A percentile compares a stretch with the other conserved stretches of the same genome.
Conservation (phyloP, 2,888 invertebrate genomes). For the Lasioglossum marginatum region DNA sequence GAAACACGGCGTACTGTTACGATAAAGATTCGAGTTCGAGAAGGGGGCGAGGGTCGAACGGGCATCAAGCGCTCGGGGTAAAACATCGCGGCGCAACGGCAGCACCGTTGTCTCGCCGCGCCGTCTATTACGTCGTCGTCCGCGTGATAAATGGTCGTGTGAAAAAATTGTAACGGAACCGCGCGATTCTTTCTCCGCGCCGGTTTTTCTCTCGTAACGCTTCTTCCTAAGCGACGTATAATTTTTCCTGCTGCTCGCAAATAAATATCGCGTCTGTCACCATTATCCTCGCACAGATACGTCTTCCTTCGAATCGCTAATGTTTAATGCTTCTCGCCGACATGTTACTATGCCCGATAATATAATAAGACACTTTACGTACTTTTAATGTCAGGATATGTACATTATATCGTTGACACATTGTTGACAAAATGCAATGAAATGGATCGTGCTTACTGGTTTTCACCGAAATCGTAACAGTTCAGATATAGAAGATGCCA, state of each 20-base stretch:
- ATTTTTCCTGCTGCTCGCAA: conserved; percentile 46
- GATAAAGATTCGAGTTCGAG: conserved; percentile 49
- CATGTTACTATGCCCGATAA: background rate
- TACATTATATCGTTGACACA: background rate
- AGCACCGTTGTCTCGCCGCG: conserved; percentile 24
- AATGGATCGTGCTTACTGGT: background rate
- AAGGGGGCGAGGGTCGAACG: conserved; percentile 38
- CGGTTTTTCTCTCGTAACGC: conserved; percentile 52
- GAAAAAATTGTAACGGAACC: conserved; percentile 61
- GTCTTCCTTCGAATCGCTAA: conserved; percentile 6
- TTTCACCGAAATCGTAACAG: background rate
- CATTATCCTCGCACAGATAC: conserved; percentile 23
- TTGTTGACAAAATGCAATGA: background rate
- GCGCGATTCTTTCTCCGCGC: conserved; percentile 60
- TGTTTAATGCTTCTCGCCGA: background rate
- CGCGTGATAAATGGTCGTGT: conserved; percentile 65
- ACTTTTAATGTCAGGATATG: background rate
- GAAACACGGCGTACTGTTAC: conserved; percentile 28
- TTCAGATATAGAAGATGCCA: background rate
- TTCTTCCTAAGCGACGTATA: conserved; percentile 49
- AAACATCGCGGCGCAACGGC: conserved; percentile 49
- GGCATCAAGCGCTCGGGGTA: conserved; percentile 50
- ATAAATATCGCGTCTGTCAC: conserved; percentile 54
- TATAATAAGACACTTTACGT: background rate
- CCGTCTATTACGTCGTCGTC: conserved; percentile 59